Conservation (phyloP, 64 coral and sea anemone species). For the Dendrophyllia cribrosa region DNA sequence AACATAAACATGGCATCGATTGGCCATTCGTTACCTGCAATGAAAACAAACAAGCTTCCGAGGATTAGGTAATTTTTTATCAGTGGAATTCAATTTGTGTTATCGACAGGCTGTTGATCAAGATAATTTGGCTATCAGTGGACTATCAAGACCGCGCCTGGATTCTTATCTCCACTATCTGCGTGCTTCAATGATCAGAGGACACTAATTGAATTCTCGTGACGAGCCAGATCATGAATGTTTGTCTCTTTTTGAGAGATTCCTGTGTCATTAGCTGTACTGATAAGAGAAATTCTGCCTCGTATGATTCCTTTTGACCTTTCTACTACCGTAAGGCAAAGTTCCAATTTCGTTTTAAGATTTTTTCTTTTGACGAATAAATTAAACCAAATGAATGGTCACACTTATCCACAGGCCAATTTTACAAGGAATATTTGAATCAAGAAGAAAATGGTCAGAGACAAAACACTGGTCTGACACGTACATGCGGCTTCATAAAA, state of each 20-base stretch:
- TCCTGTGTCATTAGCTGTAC: background rate
- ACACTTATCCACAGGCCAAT: background rate
- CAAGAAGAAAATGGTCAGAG: too few species aligned
- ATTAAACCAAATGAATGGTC: background rate
- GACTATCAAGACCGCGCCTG: conserved; percentile 9
- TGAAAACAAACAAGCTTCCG: conserved; percentile 29
- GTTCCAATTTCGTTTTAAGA: too few species aligned
- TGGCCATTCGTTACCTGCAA: background rate
- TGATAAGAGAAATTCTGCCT: conserved; percentile 3
- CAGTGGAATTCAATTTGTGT: conserved; percentile 43
- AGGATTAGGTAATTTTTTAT: background rate
- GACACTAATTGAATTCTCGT: conserved; percentile 44
- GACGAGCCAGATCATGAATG: background rate
- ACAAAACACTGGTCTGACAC: too few species aligned
- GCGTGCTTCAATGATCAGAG: conserved; percentile 11
- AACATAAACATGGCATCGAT: background rate
- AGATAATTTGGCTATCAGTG: conserved; percentile 1
- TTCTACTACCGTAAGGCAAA: too few species aligned
- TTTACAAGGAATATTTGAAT: background rate
- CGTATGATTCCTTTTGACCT: background rate
- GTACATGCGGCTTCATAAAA: too few species aligned
- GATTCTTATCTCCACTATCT: conserved; percentile 12
- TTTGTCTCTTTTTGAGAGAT: conserved; percentile 35
- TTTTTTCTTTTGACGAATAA: background rate
- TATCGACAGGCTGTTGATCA: conserved; percentile 30